Evolutionary conservation across 2,888 invertebrate genomes (phyloP).

Genomic region (Junonia oenone): DNA sequence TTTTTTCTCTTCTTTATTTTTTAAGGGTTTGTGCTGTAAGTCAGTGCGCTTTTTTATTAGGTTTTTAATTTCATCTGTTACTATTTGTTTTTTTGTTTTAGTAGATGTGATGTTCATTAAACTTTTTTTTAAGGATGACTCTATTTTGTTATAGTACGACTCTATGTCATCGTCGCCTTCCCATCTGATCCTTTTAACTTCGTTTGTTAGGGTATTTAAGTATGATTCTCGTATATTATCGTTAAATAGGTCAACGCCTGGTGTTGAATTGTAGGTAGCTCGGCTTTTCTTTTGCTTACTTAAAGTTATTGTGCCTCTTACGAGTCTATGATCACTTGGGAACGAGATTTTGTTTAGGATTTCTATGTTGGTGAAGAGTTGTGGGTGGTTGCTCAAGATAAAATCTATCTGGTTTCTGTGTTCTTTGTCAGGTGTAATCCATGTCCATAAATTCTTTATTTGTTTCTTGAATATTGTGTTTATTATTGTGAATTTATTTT

Average conservation of each 20-base stretch:
- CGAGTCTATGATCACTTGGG: slow-evolving; percentile 17
- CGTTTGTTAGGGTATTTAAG: background rate
- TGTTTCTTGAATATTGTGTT: slow-evolving; percentile 13
- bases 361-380: slow-evolving; percentile 1
- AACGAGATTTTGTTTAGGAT: background rate
- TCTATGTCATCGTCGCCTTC: slow-evolving; percentile 1
- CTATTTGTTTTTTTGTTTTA: slow-evolving; percentile 6
- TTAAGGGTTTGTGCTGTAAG: slow-evolving; percentile 8
- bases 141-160: background rate
- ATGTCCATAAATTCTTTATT: slow-evolving; percentile 22
- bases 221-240: background rate
- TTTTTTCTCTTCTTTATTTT: slow-evolving; percentile 4
- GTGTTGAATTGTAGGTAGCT: slow-evolving; percentile 1
- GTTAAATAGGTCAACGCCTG: too few relatives aligned
- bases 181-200: background rate
- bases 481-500: slow-evolving; percentile 13
- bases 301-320: slow-evolving; percentile 13
- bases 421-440: slow-evolving; percentile 19
- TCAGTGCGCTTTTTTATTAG: slow-evolving; percentile 13
- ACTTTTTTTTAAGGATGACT: background rate
- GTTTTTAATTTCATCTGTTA: slow-evolving; percentile 9
- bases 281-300: slow-evolving; percentile 8
- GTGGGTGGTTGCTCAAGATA: slow-evolving; percentile 20
- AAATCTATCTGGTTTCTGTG: slow-evolving; percentile 26
- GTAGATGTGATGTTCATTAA: background rate